A percentile compares a stretch with the other conserved stretches of the same genome.
Conservation (phyloP, 2,113 vertebrate genomes). For the Heterotilapia buettikoferi region DNA sequence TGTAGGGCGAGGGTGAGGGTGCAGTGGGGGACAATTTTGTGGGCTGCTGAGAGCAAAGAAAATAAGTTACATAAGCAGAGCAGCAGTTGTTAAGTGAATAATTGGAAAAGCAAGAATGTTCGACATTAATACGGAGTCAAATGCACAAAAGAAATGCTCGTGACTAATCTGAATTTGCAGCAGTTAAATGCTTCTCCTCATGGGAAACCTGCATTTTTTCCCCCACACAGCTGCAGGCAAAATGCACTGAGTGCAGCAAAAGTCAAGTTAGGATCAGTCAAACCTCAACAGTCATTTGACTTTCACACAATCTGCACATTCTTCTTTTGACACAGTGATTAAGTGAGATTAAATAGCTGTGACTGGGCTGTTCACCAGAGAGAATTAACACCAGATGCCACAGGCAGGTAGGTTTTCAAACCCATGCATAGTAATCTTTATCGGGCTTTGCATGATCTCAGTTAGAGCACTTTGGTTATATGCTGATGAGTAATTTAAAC, state of each 20-base stretch:
- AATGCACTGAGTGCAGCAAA: background rate
- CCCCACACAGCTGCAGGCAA: background rate
- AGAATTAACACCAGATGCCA: background rate
- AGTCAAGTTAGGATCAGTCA: background rate
- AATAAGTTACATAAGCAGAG: constrained; percentile 46
- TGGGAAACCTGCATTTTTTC: background rate
- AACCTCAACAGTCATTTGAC: background rate
- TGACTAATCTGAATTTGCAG: background rate
- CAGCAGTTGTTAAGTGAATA: constrained; percentile 4
- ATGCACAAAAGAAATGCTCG: background rate
- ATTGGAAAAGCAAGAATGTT: constrained; percentile 3
- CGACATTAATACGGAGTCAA: background rate
- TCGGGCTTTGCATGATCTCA: background rate
- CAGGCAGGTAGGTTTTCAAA: background rate
- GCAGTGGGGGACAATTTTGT: background rate
- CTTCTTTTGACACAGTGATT: constrained; percentile 13
- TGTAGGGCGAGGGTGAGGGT: background rate
- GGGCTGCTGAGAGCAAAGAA: constrained; percentile 21
- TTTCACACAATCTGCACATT: constrained; percentile 16
- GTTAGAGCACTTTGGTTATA: background rate
- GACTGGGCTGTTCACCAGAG: background rate
- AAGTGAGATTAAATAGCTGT: constrained; percentile 18
- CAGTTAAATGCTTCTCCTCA: background rate
- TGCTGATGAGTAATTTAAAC: background rate
- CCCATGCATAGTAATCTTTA: background rate